Evolutionary conservation across 2,113 vertebrate genomes (phyloP), one percentile per base, ranked within the genome.

Genomic region (Procavia capensis): DNA sequence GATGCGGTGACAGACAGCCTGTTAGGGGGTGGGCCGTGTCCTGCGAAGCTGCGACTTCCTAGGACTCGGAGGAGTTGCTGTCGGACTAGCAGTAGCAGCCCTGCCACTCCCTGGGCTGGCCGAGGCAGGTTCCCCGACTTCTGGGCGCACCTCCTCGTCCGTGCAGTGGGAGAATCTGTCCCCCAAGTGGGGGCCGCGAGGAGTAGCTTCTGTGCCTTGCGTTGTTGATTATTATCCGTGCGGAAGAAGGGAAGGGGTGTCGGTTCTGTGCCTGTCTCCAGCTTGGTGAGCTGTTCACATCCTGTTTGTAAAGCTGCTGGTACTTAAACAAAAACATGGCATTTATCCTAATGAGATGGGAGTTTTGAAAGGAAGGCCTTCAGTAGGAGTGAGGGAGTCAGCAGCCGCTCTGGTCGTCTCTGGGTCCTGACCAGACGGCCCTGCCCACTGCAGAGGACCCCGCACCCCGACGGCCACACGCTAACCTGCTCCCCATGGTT

Each of bases 401-500:
- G 0, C 41, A 4, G 0, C 8, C 0, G 50, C 87, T 61, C 29
- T 1, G 16, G 25, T 9, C 16, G 27, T 5, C 78, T 41, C 0
- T 0, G 31, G 70, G 1, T 41, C 74, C 25, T 5, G 59, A 11
- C 70, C 5, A 0, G 76, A 34, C 17, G 7, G 22, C 29, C 39
- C 66, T 2, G 82, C 9, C 54, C 10, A 11, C 2, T 25, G 9
- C 47, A 9, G 66, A 20, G 2, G 8, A 7, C 57, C 4, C 76
- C 19, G 2, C 82, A 43, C 81, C 78, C n/a, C n/a, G 25, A 39
- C 75, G 87, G 27, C n/a, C 87, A 34, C 82, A 1, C 82, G 31
- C 50, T 97, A 31, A 97, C 59, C n/a, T n/a, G 3, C 31, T 43
- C 57, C 75, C 31, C 45, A 13, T 59, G 88, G 85, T 59, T 93